Conservation (phyloP, 2,113 vertebrate species). For the Gnathonemus echidnorhynchus region DNA sequence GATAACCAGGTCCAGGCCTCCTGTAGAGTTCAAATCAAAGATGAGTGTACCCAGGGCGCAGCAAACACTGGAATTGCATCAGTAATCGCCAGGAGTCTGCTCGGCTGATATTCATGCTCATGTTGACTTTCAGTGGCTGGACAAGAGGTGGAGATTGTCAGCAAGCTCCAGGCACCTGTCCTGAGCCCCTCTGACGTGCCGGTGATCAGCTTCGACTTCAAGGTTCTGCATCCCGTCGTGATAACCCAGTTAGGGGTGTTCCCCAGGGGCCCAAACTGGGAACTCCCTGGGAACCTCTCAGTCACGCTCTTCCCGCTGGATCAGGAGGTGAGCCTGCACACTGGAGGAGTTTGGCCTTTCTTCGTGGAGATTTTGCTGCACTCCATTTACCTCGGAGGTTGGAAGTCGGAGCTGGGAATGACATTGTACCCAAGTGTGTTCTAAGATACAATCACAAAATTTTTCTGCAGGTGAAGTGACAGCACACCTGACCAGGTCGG, state of each 20-base stretch:
- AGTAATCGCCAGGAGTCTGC: background rate
- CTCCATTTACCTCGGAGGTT: background rate
- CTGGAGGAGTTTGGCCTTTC: background rate
- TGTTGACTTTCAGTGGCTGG: conserved; percentile 55
- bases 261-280: conserved; percentile 54
- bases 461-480: background rate
- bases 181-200: conserved; percentile 66
- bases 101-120: background rate
- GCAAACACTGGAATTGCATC: background rate
- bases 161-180: conserved; percentile 55
- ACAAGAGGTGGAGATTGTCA: conserved; percentile 77
- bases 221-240: conserved; percentile 86
- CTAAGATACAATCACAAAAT: background rate
- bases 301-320: conserved; percentile 88
- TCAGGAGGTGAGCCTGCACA: conserved; percentile 70
- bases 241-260: conserved; percentile 89
- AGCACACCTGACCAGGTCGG: background rate
- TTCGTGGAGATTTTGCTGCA: background rate
- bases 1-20: background rate
- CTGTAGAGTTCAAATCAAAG: background rate
- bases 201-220: conserved; percentile 82
- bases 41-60: background rate
- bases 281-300: conserved; percentile 81
- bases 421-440: background rate
- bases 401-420: background rate